Base-by-base conservation (phyloP, 1,140 invertebrate species). In the Caerostris darwini region DNA sequence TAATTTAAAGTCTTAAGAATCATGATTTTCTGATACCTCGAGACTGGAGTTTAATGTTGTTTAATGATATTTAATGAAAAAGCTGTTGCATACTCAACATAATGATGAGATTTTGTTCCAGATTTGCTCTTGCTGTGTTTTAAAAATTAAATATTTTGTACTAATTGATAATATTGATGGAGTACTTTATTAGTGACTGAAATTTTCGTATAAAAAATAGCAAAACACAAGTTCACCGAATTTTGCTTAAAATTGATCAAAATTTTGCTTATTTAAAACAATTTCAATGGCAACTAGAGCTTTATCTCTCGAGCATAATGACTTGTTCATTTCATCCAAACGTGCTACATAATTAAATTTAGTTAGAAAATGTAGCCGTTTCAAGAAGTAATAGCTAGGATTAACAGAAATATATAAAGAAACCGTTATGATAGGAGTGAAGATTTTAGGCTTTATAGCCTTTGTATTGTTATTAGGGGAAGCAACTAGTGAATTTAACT, bases 401-500 rank as follows among this genome's bases (percentile, higher is more conserved):
- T 53, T 50, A 50, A 8, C 7, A 8, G 19, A 77, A 77, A 10
- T 10, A 53, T 77, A 34, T 77, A 50, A 77, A 77, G 5, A 8
- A 77, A 34, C 50, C n/a, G 69, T 10, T 34, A 77, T 77, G 10
- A 53, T 50, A 34, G 8, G 8, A 10, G 34, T 34, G 8, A 77
- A 50, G 34, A 77, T 83, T 83, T n/a, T 83, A 57, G 17, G 82
- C 53, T 56, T 83, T 19, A 5, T 83, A 7, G 14, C 54, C 7
- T n/a, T 83, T 56, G 14, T 58, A 17, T 56, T 58, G 14, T n/a
- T 83, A 19, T 4, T 14, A 83, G 56, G 17, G 8, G 12, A 19
- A n/a, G 82, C 56, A 2, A 10, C 17, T 3, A 57, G 82, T 10
- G 92, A 93, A n/a, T 93, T 54, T 34, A 86, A 93, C 12, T 71